Evolutionary conservation across 2,888 invertebrate genomes (phyloP), one percentile per base, ranked within the genome.

Genomic region (Odontocerum albicorne): DNA sequence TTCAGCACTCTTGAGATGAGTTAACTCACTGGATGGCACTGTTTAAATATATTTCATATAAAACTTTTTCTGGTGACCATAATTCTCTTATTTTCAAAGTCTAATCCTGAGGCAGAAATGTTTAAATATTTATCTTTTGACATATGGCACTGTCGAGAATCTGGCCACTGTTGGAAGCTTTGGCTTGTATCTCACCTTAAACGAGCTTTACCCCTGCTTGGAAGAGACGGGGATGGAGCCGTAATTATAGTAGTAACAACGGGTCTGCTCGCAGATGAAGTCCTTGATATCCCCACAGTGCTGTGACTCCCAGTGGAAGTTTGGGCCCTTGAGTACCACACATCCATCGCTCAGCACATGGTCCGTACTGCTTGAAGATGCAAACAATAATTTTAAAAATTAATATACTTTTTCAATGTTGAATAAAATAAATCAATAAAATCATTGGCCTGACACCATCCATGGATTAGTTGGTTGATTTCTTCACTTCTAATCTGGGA

Each of bases 221-320:
- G 90, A 88, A 72, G 90, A 89, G 70, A 90, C 90, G 72, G 90
- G 90, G 80, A 90, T 90, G 73, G 90, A 90, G 72, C 90, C 91
- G 75, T 91, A 92, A 79, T 91, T 91, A 81, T 90, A 91, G 78
- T 90, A 91, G 75, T 91, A 91, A 79, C 91, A 92, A 69, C 91
- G 84, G 61, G 91, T 91, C 79, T 91, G 90, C 77, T 92, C 91
- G 77, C 91, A 92, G 70, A 92, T 90, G 74, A 91, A 91, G 75
- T 91, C 90, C 78, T 90, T 91, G 66, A 88, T 83, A 67, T 85
- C 83, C 61, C 86, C 87, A 72, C 91, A 92, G 74, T 91, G 88
- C 70, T 89, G 87, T 12, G 88, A 85, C 73, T 86, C 87, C 91
- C 91, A 91, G 70, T 85, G 84, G 72, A 90, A 84, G 56, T 84